Base-by-base conservation (phyloP, 1,140 invertebrate genomes). In the Drosophila nebulosa region DNA sequence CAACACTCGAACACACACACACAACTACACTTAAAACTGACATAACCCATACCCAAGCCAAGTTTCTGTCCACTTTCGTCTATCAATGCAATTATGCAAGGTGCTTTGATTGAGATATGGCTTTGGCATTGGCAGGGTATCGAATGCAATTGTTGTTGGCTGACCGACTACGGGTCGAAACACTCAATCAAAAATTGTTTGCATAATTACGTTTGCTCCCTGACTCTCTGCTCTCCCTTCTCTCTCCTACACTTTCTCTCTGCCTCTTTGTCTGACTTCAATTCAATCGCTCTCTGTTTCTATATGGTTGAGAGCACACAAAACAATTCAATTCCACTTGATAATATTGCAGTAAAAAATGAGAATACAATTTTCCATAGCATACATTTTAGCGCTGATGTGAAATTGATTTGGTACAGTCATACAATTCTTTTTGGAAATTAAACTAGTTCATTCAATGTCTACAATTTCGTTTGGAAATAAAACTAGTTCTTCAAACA, bases 181-280 rank as follows among this genome's bases (percentile, higher is more conserved):
- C 52, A 55, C 52, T 55, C 52, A 55, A 55, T 55, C 52, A 55
- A 55, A 55, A 55, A 55, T 55, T 55, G 52, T 30, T 55, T 55
- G 52, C 52, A 30, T 55, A 55, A 55, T 55, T 55, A 55, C 39
- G 16, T 21, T 46, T 32, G 9, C 30, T 3, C 30, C 10, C 21
- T 50, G 42, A 9, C 18, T 50, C 42, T 32, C 1, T 32, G 24
- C 30, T 10, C 30, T 2, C 9, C 7, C 3, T 32, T 32, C 7
- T 12, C 30, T 32, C 9, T 9, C 30, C 9, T 9, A 2, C 30
- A 10, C 16, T 46, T 6, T 21, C 9, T 46, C 39, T 42, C 39
- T 21, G 6, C 10, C 39, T 21, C 16, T 18, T 21, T 46, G n/a
- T 46, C 16, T 21, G 16, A 9, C 4, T 42, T 42, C 14, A 5